phyloP scores from a whole-genome alignment of 2,888 invertebrate species.

The Tolmerus cingulatus region DNA sequence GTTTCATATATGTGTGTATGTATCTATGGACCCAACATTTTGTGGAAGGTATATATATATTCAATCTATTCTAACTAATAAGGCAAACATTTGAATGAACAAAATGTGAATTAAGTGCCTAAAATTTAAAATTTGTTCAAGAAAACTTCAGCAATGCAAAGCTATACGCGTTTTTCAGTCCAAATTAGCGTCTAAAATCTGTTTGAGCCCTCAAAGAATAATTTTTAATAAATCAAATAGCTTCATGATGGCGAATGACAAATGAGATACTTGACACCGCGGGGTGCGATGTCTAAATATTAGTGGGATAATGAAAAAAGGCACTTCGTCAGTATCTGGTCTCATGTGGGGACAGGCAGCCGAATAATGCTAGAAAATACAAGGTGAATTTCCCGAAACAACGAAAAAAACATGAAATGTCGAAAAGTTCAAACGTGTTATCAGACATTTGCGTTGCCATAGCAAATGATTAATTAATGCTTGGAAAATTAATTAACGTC shows the following conservation, averaged over 20 bases:
- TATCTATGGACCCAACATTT: no score
- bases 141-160: neutral
- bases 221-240: neutral
- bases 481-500: conserved; percentile 49
- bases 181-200: neutral
- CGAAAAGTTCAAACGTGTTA: conserved; percentile 48
- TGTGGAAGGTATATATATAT: no score
- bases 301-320: neutral
- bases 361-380: neutral
- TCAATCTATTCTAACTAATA: no score
- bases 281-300: neutral
- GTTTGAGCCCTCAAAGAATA: neutral
- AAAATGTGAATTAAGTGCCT: no score
- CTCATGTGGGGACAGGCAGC: neutral
- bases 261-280: conserved; percentile 40
- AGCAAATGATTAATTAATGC: conserved; percentile 49
- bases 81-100: no score
- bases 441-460: conserved; percentile 45
- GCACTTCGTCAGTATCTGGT: neutral
- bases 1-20: no score
- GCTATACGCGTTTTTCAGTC: neutral
- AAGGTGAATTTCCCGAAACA: conserved; percentile 7
- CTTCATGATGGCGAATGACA: conserved; percentile 26
- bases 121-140: neutral
- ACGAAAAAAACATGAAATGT: conserved; percentile 39